Conservation (phyloP, 1,140 invertebrate genomes). For the Bursaphelenchus mucronatus region DNA sequence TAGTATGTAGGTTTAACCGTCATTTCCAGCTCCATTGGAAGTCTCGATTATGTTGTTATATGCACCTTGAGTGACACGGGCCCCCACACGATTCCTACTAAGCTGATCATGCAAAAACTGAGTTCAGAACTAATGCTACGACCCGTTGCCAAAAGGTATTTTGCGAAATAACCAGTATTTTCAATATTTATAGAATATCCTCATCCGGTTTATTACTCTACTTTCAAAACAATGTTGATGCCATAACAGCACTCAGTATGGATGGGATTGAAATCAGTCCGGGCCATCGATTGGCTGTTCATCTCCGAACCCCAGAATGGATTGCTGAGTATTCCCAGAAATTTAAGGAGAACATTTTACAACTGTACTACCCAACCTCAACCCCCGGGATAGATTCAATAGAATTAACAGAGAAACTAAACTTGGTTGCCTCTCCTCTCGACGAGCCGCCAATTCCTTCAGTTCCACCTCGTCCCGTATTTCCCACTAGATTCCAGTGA, state of each 20-base stretch:
- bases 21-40: slow-evolving; percentile 50
- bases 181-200: slow-evolving; percentile 42
- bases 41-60: slow-evolving; percentile 52
- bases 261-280: slow-evolving; percentile 43
- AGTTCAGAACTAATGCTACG: neutral
- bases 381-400: too few relatives aligned
- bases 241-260: slow-evolving; percentile 57
- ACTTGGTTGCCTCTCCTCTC: slow-evolving; percentile 10
- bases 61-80: slow-evolving; percentile 33
- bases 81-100: too few relatives aligned
- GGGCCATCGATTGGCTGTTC: slow-evolving; percentile 28
- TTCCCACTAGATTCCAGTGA: neutral
- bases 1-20: too few relatives aligned
- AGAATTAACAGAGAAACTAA: too few relatives aligned
- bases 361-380: too few relatives aligned
- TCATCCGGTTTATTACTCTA: slow-evolving; percentile 28
- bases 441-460: neutral
- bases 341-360: too few relatives aligned
- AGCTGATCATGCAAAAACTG: too few relatives aligned
- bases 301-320: slow-evolving; percentile 33
- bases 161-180: slow-evolving; percentile 33
- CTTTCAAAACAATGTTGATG: slow-evolving; percentile 49
- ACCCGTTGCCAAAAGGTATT: slow-evolving; percentile 38
- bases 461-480: slow-evolving; percentile 18
- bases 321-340: slow-evolving; percentile 10